A percentile compares a stretch with the other conserved stretches of the same genome.
phyloP scores from a whole-genome alignment of 2,797 vertebrate genomes.

The Odontamblyopus rebecca region DNA sequence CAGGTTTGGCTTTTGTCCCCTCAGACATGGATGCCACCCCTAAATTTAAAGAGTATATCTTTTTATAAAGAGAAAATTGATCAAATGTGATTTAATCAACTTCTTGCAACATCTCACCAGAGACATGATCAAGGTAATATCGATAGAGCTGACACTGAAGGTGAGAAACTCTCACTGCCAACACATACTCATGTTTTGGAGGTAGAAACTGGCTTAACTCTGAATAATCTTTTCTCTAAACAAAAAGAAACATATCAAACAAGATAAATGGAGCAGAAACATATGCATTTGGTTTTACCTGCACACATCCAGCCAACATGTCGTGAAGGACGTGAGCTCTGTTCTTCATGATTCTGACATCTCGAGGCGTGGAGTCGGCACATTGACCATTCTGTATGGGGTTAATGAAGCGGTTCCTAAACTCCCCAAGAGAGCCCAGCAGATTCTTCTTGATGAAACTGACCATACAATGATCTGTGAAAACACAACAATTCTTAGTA shows the following conservation, averaged over 20 bases:
- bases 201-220: slow-evolving; percentile 92
- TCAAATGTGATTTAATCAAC: background rate
- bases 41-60: slow-evolving; percentile 22
- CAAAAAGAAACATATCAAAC: slow-evolving; percentile 7
- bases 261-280: background rate
- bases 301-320: slow-evolving; percentile 92
- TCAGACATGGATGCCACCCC: slow-evolving; percentile 12
- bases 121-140: slow-evolving; percentile 88
- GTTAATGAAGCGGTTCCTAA: slow-evolving; percentile 96
- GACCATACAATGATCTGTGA: slow-evolving; percentile 97
- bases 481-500: slow-evolving; percentile 5
- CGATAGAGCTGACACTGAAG: slow-evolving; percentile 90
- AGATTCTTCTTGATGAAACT: slow-evolving; percentile 97
- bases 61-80: background rate
- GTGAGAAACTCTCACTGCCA: slow-evolving; percentile 87
- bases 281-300: slow-evolving; percentile 73
- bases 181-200: slow-evolving; percentile 93
- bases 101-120: slow-evolving; percentile 70
- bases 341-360: slow-evolving; percentile 97
- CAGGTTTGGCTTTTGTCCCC: slow-evolving; percentile 13
- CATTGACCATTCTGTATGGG: slow-evolving; percentile 98
- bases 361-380: slow-evolving; percentile 90
- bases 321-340: slow-evolving; percentile 93
- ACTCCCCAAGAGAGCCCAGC: slow-evolving; percentile 90
- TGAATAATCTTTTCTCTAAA: slow-evolving; percentile 92